Evolutionary conservation across 2,797 vertebrate genomes (phyloP).

Genomic region (Chelidonichthys spinosus): DNA sequence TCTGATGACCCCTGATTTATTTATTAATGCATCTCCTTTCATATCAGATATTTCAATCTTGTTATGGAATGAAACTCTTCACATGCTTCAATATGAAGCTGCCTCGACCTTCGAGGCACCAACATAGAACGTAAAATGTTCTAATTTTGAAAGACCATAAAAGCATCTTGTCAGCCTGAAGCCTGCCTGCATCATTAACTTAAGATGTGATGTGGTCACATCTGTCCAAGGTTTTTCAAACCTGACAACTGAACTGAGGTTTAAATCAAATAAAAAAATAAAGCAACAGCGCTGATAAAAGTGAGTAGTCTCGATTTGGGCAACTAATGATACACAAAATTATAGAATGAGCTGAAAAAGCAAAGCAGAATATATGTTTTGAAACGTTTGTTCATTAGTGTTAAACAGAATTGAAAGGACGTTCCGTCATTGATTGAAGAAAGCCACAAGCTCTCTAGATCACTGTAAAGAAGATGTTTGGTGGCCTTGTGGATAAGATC

Average conservation of each 20-base stretch:
- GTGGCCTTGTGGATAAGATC: rapidly evolving
- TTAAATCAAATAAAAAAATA: neutral
- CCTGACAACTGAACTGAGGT: neutral
- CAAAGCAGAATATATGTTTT: neutral
- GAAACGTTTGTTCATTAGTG: neutral
- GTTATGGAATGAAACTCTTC: neutral
- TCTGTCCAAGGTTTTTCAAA: neutral
- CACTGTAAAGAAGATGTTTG: neutral
- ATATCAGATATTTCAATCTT: neutral
- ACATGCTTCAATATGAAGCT: neutral
- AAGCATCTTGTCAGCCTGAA: neutral
- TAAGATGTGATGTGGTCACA: too few relatives aligned
- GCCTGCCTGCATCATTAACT: neutral
- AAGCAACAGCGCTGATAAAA: neutral
- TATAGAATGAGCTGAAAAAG: neutral
- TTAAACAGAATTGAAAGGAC: neutral
- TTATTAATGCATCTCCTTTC: neutral
- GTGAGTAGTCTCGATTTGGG: neutral
- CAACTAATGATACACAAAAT: too few relatives aligned
- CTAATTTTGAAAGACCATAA: neutral
- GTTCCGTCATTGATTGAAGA: too few relatives aligned
- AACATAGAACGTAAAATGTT: neutral
- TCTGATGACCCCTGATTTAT: too few relatives aligned
- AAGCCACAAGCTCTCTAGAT: neutral
- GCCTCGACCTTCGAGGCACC: neutral